Evolutionary conservation across 2,113 vertebrate genomes (phyloP).

Genomic region (Eulacestoma nigropectus): DNA sequence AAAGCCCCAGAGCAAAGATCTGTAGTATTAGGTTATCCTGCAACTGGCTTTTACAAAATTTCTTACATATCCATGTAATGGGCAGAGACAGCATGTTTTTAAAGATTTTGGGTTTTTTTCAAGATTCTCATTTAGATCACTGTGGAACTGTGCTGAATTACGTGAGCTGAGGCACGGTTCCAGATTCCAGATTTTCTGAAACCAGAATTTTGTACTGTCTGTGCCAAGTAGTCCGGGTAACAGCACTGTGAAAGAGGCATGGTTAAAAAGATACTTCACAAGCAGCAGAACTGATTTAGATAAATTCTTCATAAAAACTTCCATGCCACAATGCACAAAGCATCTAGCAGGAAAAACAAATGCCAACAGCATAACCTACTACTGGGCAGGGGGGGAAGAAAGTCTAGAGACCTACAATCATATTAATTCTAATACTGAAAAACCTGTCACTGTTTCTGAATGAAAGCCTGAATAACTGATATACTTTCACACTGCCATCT

Average conservation of each 20-base stretch:
- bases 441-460: background rate
- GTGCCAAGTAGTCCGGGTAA: background rate
- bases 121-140: background rate
- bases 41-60: background rate
- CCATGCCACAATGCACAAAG: background rate
- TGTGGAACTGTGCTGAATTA: background rate
- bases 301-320: background rate
- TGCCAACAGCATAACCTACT: background rate
- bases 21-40: background rate
- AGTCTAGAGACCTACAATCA: background rate
- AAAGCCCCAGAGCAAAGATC: background rate
- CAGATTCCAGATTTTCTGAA: background rate
- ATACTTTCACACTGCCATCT: background rate
- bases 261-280: background rate
- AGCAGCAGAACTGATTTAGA: background rate
- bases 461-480: background rate
- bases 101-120: background rate
- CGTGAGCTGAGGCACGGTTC: background rate
- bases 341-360: background rate
- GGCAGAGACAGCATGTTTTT: background rate
- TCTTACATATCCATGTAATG: background rate
- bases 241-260: background rate
- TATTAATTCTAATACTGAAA: background rate
- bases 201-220: background rate
- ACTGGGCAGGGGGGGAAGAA: fast-evolving